These are phyloP conservation scores for Streblospio benedicti DNA, from an alignment of 1,140 invertebrate species.

Conservation along the genomic window DNA sequence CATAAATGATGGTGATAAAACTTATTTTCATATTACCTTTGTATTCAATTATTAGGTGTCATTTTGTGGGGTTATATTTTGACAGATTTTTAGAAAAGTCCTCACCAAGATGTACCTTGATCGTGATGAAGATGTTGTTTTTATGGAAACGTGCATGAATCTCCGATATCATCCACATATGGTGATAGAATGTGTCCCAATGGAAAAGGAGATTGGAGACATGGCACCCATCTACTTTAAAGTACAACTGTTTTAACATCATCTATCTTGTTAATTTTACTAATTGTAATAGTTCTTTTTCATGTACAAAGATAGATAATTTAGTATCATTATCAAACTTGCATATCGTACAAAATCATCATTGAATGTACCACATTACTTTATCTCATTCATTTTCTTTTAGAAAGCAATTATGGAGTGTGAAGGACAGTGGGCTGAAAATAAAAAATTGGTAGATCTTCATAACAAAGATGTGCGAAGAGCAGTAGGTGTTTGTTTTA, in stretches of 20 bases:
- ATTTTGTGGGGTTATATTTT: no score
- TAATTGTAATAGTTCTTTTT: neutral
- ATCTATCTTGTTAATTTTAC: neutral
- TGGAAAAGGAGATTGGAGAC: slow-evolving; percentile 71
- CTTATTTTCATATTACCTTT: no score
- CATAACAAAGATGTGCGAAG: slow-evolving; percentile 60
- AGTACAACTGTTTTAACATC: slow-evolving; percentile 39
- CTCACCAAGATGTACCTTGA: slow-evolving; percentile 67
- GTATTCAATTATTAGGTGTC: no score
- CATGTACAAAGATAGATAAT: neutral
- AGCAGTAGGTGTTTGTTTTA: slow-evolving; percentile 47
- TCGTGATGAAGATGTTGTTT: slow-evolving; percentile 68
- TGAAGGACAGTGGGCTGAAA: slow-evolving; percentile 86
- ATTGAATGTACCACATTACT: no score
- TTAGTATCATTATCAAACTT: no score
- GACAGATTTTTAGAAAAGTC: slow-evolving; percentile 60
- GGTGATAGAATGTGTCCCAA: slow-evolving; percentile 76
- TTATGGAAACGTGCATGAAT: slow-evolving; percentile 77
- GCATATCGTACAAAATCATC: no score
- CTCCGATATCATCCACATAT: slow-evolving; percentile 73
- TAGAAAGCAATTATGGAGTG: slow-evolving; percentile 89
- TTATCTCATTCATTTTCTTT: no score
- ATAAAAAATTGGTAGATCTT: slow-evolving; percentile 88
- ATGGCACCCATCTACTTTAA: slow-evolving; percentile 92
- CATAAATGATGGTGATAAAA: no score